Percentiles rank a stretch among this genome's conserved stretches.
Conservation (phyloP, 2,113 vertebrate species). For the Indri indri region DNA sequence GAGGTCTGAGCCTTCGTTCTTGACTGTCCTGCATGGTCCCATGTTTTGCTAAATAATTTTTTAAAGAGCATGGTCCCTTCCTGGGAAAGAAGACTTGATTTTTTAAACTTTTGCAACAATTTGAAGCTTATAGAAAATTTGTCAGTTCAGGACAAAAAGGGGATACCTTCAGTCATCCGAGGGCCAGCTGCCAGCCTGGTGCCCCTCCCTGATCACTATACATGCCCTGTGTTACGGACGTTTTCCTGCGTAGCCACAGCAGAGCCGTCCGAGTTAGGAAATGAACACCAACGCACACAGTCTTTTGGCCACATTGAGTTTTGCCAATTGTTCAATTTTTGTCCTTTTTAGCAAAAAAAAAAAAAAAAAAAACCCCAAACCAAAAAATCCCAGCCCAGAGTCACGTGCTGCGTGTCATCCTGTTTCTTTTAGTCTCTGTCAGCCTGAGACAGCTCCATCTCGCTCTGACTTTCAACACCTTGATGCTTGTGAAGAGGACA, state of each 20-base stretch:
- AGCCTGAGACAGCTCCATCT: not conserved
- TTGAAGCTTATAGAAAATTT: not conserved
- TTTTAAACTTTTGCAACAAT: not conserved
- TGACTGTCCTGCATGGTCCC: accelerated
- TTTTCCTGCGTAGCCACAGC: not conserved
- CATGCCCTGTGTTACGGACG: not conserved
- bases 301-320: not conserved
- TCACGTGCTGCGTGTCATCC: too few species aligned
- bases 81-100: too few species aligned
- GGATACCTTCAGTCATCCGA: not conserved
- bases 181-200: not conserved
- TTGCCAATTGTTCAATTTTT: not conserved
- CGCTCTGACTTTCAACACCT: not conserved
- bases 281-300: not conserved
- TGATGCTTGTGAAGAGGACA: not conserved
- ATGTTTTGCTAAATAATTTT: not conserved
- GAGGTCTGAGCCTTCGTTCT: accelerated
- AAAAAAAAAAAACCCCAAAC: not conserved
- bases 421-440: not conserved
- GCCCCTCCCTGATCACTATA: not conserved
- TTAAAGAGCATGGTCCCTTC: not conserved
- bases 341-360: not conserved
- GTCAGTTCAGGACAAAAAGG: not conserved
- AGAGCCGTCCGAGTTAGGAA: not conserved
- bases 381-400: not conserved